Conservation (phyloP, 2,113 vertebrate genomes). For the Mesoclemmys tuberculata region DNA sequence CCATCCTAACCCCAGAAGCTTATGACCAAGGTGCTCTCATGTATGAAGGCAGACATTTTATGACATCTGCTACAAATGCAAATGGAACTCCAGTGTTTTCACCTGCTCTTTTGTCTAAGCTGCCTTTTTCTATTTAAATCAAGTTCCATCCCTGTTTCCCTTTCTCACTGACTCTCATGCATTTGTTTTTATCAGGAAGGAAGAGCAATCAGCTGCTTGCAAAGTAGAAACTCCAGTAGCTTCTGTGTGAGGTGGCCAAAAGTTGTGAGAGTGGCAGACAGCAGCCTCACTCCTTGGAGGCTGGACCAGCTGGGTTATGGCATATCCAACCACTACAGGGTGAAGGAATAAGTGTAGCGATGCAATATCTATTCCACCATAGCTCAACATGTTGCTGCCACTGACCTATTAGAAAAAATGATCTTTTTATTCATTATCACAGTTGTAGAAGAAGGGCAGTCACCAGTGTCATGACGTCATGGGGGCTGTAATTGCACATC, state of each 20-base stretch:
- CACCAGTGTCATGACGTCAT: slow-evolving; percentile 73
- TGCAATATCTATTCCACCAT: background rate
- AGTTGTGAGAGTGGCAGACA: background rate
- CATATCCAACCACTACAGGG: background rate
- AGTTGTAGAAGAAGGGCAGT: slow-evolving; percentile 64
- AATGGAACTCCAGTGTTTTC: slow-evolving; percentile 58
- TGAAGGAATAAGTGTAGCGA: background rate
- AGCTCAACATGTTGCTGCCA: background rate
- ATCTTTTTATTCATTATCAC: slow-evolving; percentile 46
- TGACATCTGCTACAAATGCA: slow-evolving; percentile 33
- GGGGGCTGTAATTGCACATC: slow-evolving; percentile 73
- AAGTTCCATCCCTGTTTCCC: slow-evolving; percentile 17
- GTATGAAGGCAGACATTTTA: slow-evolving; percentile 30
- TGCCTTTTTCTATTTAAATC: slow-evolving; percentile 68
- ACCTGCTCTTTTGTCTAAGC: slow-evolving; percentile 57
- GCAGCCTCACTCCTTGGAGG: background rate
- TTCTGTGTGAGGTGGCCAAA: background rate
- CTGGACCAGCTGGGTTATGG: background rate
- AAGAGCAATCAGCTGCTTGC: slow-evolving; percentile 2
- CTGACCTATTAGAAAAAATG: slow-evolving; percentile 8
- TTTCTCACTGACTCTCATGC: background rate
- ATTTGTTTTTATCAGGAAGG: slow-evolving; percentile 24
- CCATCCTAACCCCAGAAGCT: background rate
- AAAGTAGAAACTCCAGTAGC: background rate
- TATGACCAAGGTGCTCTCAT: background rate